phyloP scores from a whole-genome alignment of 2,113 vertebrate genomes.

The Cranoglanis bouderius region DNA sequence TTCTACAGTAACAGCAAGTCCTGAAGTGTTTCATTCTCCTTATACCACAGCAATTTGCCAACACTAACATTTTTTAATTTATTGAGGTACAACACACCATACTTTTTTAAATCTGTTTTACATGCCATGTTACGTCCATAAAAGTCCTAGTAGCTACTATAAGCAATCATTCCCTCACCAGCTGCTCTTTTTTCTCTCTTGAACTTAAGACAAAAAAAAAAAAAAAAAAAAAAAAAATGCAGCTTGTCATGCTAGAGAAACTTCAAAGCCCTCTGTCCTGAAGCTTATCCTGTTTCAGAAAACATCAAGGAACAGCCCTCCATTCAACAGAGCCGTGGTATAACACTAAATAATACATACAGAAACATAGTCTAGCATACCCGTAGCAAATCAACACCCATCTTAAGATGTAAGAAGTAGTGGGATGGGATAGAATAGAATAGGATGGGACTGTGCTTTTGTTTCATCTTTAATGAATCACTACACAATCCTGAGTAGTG shows the following conservation, averaged over 20 bases:
- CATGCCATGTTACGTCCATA: not conserved
- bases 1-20: not conserved
- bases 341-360: not conserved
- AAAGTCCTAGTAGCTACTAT: not conserved
- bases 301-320: not conserved
- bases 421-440: not conserved
- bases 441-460: not conserved
- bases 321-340: not conserved
- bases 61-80: not conserved
- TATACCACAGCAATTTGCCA: not conserved
- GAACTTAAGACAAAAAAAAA: not conserved
- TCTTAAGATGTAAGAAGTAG: not conserved
- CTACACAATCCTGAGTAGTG: not conserved
- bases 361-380: not conserved
- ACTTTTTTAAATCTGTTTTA: not conserved
- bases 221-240: not conserved
- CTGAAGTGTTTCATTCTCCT: not conserved
- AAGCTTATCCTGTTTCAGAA: not conserved
- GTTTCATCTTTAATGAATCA: not conserved
- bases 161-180: not conserved
- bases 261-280: not conserved
- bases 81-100: not conserved
- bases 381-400: not conserved
- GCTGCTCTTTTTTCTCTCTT: not conserved
- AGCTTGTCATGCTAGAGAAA: not conserved